Evolutionary conservation across 2,797 vertebrate species (phyloP).

Genomic region (Neosilurus mollespiculum): DNA sequence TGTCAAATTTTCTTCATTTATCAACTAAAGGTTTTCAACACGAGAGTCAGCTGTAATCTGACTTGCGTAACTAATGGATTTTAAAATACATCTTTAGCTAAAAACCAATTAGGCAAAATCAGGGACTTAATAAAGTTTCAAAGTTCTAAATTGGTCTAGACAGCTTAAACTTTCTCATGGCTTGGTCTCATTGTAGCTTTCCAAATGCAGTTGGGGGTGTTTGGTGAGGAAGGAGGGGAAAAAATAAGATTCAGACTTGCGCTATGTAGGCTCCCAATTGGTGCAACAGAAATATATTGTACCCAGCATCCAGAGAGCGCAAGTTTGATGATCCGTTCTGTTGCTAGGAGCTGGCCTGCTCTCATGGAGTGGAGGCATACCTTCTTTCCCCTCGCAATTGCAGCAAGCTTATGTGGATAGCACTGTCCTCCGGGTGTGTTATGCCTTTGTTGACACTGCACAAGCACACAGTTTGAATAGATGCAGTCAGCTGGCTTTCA

Average conservation of each 20-base stretch:
- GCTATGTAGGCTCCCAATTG: neutral
- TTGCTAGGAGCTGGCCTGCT: no score
- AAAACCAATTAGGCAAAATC: neutral
- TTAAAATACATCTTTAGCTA: neutral
- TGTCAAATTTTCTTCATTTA: neutral
- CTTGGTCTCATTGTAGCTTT: slow-evolving; percentile 89
- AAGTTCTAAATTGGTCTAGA: slow-evolving; percentile 60
- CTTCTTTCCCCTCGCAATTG: no score
- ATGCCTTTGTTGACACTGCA: no score
- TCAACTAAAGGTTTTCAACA: neutral
- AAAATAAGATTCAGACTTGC: neutral
- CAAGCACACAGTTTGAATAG: no score
- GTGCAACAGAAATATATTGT: no score
- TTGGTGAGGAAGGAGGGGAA: neutral
- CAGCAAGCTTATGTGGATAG: no score
- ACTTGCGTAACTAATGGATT: neutral
- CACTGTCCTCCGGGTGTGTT: no score
- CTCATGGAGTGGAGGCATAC: no score
- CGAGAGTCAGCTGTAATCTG: neutral
- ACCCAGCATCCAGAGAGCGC: no score
- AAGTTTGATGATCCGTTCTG: no score
- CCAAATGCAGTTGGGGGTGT: slow-evolving; percentile 74
- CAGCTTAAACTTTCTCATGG: slow-evolving; percentile 90
- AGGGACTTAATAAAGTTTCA: neutral
- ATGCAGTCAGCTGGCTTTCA: no score